Evolutionary conservation across 2,113 vertebrate species (phyloP).

Genomic region (Rhinoptilus africanus): DNA sequence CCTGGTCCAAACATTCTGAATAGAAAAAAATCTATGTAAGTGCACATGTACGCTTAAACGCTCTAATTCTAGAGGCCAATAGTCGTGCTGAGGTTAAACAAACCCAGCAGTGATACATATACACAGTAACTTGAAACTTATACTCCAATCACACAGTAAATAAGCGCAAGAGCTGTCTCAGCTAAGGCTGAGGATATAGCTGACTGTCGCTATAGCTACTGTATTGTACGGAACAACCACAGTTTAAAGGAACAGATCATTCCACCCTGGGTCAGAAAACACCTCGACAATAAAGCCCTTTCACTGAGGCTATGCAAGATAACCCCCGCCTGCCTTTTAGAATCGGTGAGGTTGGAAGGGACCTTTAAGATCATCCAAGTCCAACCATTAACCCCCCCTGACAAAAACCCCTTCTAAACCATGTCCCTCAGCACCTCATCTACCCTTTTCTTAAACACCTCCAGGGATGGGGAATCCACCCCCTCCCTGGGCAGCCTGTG

Average conservation of each 20-base stretch:
- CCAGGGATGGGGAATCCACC: no score
- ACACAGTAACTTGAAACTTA: neutral
- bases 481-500: no score
- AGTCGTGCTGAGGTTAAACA: neutral
- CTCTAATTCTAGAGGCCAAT: neutral
- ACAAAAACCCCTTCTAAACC: no score
- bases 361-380: no score
- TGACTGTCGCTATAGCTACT: neutral
- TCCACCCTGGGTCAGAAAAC: neutral
- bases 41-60: neutral
- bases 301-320: neutral
- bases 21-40: neutral
- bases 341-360: no score
- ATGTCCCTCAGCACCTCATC: no score
- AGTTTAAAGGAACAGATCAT: neutral
- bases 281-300: neutral
- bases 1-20: constrained; percentile 84
- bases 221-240: neutral
- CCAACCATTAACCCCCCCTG: no score
- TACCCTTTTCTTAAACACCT: no score
- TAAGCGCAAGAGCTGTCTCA: neutral
- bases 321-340: neutral
- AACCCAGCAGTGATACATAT: neutral
- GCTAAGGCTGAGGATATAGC: neutral
- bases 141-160: neutral